Base-by-base conservation (phyloP, 2,797 vertebrate genomes). In the Eulemur rubriventer region DNA sequence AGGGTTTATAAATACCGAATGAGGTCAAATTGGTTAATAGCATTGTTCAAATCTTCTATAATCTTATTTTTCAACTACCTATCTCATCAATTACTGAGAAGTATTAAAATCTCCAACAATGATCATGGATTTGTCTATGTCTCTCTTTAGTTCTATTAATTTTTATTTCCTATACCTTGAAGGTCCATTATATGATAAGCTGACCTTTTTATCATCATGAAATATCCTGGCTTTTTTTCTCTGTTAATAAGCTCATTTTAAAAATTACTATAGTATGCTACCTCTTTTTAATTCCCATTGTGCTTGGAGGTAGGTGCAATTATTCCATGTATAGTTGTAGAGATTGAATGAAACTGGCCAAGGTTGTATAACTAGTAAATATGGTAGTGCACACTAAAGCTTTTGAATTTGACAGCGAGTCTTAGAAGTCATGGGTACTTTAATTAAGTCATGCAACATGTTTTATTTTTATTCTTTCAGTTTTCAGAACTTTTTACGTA, bases 181-280 rank as follows among this genome's bases (percentile, higher is more conserved):
- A 91, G 48, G 0, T 78, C n/a, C 94, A 20, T 50, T 93, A 48
- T 76, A 41, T 93, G 12, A 91, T 43, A 8, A 67, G 7, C 33
- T 89, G 52, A 78, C 18, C 22, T 26, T 75, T 86, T 94, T 76
- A 72, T 50, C 33, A 78, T 92, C 18, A 73, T 22, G 4, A 96
- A 88, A 80, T 84, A 87, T 10, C 20, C 1, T 35, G 20, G 48
- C 0, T 26, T 26, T 7, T n/a, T 75, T 76, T 83, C n/a, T 61
- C 82, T 80, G 30, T 28, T 63, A 91, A 91, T 91, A 94, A 96
- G 17, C 17, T 92, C 20, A 75, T 70, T 65, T 89, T 38, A 33
- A 95, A 91, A 91, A 83, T 90, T 57, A 70, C 10, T 67, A 7
- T 41, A 52, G 4, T 41, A 61, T 80, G 13, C 7, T 20, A 33